Base-by-base conservation (phyloP, 1,140 invertebrate species). In the Neelides sp. region DNA sequence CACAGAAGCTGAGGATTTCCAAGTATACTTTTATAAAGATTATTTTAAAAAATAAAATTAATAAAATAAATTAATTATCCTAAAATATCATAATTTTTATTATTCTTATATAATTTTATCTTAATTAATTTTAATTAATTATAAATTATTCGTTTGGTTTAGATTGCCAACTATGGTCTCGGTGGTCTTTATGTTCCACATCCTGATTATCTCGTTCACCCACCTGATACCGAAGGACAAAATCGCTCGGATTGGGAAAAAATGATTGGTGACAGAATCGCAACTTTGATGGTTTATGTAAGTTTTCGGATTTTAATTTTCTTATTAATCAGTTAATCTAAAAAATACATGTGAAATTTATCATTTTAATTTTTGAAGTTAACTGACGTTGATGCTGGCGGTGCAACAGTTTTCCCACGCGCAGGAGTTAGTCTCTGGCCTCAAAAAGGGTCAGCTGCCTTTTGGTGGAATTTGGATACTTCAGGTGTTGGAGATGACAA, bases 141-240 rank as follows among this genome's bases (percentile, higher is more conserved):
- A n/a, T n/a, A n/a, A n/a, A n/a, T n/a, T n/a, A n/a, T n/a, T n/a
- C n/a, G n/a, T n/a, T n/a, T n/a, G n/a, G 47, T 58, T 42, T 54
- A 70, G 64, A 66, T 73, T 52, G 71, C 70, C 4, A 78, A 79
- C 56, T 78, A 79, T 65, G 77, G 78, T 12, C 69, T 80, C 49
- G 78, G 78, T 27, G 78, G 78, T 8, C 72, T 78, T 56, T 80
- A 80, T 63, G 73, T 75, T 40, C 75, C 77, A 5, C 78, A 80
- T 62, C 76, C 71, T 63, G 78, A 80, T 64, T 75, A 68, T 48
- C 54, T 66, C 37, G 63, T 65, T 57, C 59, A 57, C 22, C 64
- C 67, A 47, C 65, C 66, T 49, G 58, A 63, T 8, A 66, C 66
- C 56, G 64, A 64, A 39, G 39, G 55, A 48, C 50, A 59, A 52